Base-by-base conservation (phyloP, 2,113 vertebrate genomes). In the Xiphophorus maculatus region DNA sequence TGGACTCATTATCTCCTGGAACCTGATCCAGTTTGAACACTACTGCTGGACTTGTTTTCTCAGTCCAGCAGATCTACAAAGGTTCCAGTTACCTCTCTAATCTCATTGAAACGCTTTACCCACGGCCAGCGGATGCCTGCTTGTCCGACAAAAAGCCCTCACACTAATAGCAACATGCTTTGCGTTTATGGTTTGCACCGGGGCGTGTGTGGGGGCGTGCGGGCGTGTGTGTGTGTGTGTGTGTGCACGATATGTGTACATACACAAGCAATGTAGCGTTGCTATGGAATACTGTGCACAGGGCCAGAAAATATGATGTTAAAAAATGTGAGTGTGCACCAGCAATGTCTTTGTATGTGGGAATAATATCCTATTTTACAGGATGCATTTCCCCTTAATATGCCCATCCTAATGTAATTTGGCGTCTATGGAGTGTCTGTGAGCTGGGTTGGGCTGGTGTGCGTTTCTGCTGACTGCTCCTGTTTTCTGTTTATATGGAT, bases 321-420 rank as follows among this genome's bases (percentile, higher is more conserved):
- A 76, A 89, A 87, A 85, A 86, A 91, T 33, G 83, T 87, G 84
- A 84, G 80, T 13, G 64, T 80, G 63, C 69, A 61, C 63, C 77
- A 65, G 66, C 61, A 44, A 65, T 65, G 76, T 85, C 84, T 92
- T 84, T 93, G 89, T 87, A 88, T 91, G 90, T 76, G 69, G 74
- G 89, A 93, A 94, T 96, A 95, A 95, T 95, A 96, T 96, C 96
- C 94, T 94, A 93, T 94, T 96, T 96, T 96, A 95, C 96, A 96
- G 95, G 95, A 96, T 96, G 95, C 95, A 97, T 96, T 96, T 96
- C 91, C 89, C 95, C 94, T 96, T 96, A 95, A 95, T 96, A 96
- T 95, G 96, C 95, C 95, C 94, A 94, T 96, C 95, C 94, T 96
- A 97, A 97, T 96, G 95, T 94, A 96, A 96, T 97, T 96, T 96